Percentiles rank a stretch among this genome's conserved stretches.
Conservation (phyloP, 2,888 invertebrate genomes). For the Apodemia zela region DNA sequence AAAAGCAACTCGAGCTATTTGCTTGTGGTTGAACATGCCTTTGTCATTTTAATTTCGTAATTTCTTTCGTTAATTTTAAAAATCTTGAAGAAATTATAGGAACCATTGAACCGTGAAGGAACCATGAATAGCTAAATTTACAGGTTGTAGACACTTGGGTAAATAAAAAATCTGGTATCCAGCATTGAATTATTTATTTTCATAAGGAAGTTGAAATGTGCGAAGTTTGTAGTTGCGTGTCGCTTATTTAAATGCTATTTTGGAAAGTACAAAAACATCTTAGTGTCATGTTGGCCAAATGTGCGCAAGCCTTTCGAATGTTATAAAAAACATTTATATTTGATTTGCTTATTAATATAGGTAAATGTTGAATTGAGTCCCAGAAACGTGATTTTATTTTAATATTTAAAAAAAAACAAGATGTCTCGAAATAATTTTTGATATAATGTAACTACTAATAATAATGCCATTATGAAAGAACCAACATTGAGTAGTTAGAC, state of each 20-base stretch:
- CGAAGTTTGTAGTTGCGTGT: slow-evolving; percentile 11
- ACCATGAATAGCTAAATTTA: no score
- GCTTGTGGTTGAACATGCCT: no score
- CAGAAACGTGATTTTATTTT: not conserved
- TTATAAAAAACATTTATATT: not conserved
- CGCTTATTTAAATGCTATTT: not conserved
- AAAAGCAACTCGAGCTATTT: no score
- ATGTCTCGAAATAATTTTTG: not conserved
- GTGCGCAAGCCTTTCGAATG: no score
- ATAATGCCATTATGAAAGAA: no score
- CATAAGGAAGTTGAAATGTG: slow-evolving; percentile 10
- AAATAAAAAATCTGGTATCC: not conserved
- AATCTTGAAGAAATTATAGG: no score
- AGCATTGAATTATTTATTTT: slow-evolving; percentile 9
- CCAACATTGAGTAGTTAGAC: no score
- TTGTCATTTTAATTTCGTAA: no score
- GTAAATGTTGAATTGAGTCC: not conserved
- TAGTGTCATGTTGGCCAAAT: not conserved
- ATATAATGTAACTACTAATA: not conserved
- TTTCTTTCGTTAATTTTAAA: no score
- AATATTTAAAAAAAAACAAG: not conserved
- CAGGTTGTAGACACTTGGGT: no score
- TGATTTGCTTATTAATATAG: not conserved
- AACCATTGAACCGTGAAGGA: no score
- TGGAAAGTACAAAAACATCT: slow-evolving; percentile 7